Percentiles rank a stretch among this genome's conserved stretches.
phyloP scores from a whole-genome alignment of 1,140 invertebrate species.

The Calycopis cecrops region DNA sequence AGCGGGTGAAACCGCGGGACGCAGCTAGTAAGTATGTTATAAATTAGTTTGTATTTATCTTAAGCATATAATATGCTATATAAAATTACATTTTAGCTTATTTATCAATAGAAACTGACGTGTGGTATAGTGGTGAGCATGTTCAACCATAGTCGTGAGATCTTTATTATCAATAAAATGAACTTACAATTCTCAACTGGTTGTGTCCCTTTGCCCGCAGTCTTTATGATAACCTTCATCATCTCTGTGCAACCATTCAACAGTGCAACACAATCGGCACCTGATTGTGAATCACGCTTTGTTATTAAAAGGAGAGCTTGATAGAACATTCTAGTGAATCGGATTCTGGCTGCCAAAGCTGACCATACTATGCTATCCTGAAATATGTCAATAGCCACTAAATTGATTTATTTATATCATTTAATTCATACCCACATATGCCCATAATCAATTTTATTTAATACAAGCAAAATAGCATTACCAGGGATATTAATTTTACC shows the following conservation, averaged over 20 bases:
- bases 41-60: no score
- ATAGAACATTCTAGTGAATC: conserved; percentile 90
- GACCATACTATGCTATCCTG: conserved; percentile 67
- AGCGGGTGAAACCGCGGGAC: no score
- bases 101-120: no score
- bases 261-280: conserved; percentile 70
- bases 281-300: conserved; percentile 69
- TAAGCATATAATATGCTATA: no score
- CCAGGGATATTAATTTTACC: conserved; percentile 36
- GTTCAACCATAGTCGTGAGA: no score
- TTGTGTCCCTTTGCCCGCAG: conserved; percentile 84
- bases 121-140: no score
- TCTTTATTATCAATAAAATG: no score
- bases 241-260: conserved; percentile 83
- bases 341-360: conserved; percentile 87
- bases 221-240: conserved; percentile 87
- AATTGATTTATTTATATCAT: no score
- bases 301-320: conserved; percentile 83
- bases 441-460: neutral
- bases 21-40: no score
- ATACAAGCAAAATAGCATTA: no score
- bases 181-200: conserved; percentile 81
- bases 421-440: no score
- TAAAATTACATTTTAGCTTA: no score
- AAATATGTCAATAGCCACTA: conserved; percentile 18